phyloP scores from a whole-genome alignment of 30 jellyfish, hydroid and myxozoan genomes.

The Pseudorhiza aurosa region DNA sequence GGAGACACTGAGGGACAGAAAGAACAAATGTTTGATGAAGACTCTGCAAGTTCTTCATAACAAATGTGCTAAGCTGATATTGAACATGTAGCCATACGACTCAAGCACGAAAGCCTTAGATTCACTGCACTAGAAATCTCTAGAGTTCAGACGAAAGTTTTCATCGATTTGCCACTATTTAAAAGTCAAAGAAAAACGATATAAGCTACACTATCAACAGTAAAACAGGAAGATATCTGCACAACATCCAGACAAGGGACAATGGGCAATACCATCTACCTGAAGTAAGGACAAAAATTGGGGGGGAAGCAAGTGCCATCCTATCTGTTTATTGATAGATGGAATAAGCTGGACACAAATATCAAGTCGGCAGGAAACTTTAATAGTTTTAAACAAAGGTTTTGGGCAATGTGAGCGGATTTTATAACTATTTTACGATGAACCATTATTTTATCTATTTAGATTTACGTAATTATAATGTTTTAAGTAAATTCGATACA shows the following conservation, averaged over 20 bases:
- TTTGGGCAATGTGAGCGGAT: conserved; percentile 56
- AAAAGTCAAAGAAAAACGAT: conserved; percentile 45
- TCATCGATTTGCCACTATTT: conserved; percentile 60
- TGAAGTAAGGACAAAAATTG: conserved; percentile 41
- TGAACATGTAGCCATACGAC: conserved; percentile 70
- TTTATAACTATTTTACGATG: conserved; percentile 11
- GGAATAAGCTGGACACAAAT: conserved; percentile 70
- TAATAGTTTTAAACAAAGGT: conserved; percentile 45
- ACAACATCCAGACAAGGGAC: conserved; percentile 45
- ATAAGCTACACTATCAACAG: conserved; percentile 52
- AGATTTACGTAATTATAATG: conserved; percentile 7
- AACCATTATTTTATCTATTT: conserved; percentile 14
- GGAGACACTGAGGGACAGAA: conserved; percentile 48
- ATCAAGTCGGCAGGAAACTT: conserved; percentile 65
- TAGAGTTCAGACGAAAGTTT: conserved; percentile 30
- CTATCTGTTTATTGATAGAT: conserved; percentile 61
- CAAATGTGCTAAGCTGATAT: conserved; percentile 70
- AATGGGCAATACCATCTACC: conserved; percentile 46
- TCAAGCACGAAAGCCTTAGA: conserved; percentile 63
- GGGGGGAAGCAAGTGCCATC: conserved; percentile 74
- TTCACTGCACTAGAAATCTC: conserved; percentile 63
- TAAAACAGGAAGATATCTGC: conserved; percentile 55
- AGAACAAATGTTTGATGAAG: conserved; percentile 35
- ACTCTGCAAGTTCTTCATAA: conserved; percentile 53
- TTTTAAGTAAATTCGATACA: conserved; percentile 21